Conservation (phyloP, 2,888 invertebrate genomes). For the Rhagophthalmus giganteus region DNA sequence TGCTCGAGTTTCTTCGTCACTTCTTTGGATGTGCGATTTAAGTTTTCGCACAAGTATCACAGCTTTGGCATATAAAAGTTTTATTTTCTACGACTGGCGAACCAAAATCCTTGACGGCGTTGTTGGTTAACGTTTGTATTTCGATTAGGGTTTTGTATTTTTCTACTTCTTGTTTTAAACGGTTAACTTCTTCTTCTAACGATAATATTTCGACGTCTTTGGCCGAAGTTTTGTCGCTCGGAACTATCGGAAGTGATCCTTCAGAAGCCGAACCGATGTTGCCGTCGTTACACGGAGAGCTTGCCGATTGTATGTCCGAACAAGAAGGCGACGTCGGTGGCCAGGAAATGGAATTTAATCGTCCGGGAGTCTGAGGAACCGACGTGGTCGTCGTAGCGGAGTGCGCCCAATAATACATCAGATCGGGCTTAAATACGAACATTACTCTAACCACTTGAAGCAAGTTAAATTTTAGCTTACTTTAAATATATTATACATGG, state of each 20-base stretch:
- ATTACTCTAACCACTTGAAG: background rate
- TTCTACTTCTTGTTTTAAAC: constrained; percentile 61
- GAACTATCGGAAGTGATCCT: too few species aligned
- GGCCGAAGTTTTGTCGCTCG: constrained; percentile 35
- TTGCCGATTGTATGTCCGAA: constrained; percentile 37
- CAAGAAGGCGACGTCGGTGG: constrained; percentile 61
- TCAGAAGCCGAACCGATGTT: background rate
- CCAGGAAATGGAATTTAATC: constrained; percentile 73
- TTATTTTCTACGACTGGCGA: constrained; percentile 52
- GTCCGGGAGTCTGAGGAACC: constrained; percentile 72
- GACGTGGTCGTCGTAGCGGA: constrained; percentile 70
- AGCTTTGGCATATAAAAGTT: constrained; percentile 37
- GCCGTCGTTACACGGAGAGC: constrained; percentile 35
- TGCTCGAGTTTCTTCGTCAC: too few species aligned
- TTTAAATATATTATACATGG: constrained; percentile 70
- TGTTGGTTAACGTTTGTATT: constrained; percentile 60
- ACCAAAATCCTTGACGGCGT: constrained; percentile 59
- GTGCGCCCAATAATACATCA: constrained; percentile 91
- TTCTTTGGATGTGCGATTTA: too few species aligned
- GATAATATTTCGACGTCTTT: constrained; percentile 50
- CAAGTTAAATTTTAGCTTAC: constrained; percentile 54
- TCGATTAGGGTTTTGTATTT: constrained; percentile 62
- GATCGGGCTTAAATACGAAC: constrained; percentile 71
- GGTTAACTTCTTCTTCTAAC: constrained; percentile 58
- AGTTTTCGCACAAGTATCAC: constrained; percentile 43